Base-by-base conservation (phyloP, 2,113 vertebrate genomes). In the Setophaga kirtlandii region DNA sequence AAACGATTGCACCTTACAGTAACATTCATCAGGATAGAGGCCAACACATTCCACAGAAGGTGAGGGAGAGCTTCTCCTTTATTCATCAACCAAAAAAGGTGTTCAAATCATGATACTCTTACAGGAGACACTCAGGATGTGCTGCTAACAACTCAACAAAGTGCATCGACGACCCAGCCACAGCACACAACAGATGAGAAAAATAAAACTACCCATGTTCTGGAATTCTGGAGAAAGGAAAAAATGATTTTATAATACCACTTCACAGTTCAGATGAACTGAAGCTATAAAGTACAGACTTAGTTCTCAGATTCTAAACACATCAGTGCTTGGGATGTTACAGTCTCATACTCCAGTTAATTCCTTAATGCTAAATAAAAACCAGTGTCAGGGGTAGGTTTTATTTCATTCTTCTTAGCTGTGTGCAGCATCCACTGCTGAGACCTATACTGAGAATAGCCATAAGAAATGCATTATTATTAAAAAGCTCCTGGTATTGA, bases 71-170 rank as follows among this genome's bases (percentile, higher is more conserved):
- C 62, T 59, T 89, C 42, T 94, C 56, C 76, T 77, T 79, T 91
- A 69, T 41, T 94, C 76, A 68, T 93, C 77, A 76, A 96, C 87
- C 90, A 94, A 94, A 97, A 96, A 96, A 95, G 90, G 90, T 96
- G 78, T 73, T 94, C 49, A 60, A 35, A 71, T 41, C 0, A 2
- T 3, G 42, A 3, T 2, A 15, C 33, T 41, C 56, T 69, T 75
- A 59, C 8, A 75, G 31, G 21, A 90, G 53, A 68, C 49, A 62
- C 47, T 77, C 67, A 33, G 81, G 63, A 96, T 22, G 9, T 10
- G 8, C 58, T 95, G 63, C 77, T 81, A 91, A 81, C 62, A 85
- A 68, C 44, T 33, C 65, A 56, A 62, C n/a, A 28, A 71, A 80
- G 33, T 44, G 56, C 42, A 63, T 83, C 70, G 89, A 78, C 0